Base-by-base conservation (phyloP, 2,113 vertebrate genomes). In the Trogon melanurus region DNA sequence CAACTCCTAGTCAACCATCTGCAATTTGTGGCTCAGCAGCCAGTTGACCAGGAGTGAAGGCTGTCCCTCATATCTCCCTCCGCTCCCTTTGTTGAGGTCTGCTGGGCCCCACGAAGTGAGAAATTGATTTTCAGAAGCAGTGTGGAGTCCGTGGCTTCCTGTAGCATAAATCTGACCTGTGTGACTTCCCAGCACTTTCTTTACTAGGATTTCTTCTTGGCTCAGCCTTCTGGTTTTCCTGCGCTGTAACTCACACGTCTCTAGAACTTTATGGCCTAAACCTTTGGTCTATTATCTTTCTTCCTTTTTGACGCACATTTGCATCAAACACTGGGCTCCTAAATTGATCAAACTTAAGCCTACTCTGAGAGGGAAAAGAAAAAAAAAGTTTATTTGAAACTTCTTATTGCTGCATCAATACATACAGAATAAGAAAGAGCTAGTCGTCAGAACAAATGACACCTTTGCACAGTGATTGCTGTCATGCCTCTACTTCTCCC, bases 51-150 rank as follows among this genome's bases (percentile, higher is more conserved):
- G 22, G 83, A 91, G 6, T 4, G 4, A 26, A 64, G 41, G 67
- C 58, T 88, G 83, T 93, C 54, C 48, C 79, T 81, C 9, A 11
- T 29, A 54, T 91, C 64, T 83, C 11, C 3, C 66, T 83, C 11
- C 3, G 23, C 56, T 89, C 10, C 51, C 79, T 75, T 92, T 93
- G 84, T 58, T 84, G 72, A 91, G 72, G 26, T 82, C 74, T 60
- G 54, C 38, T 71, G 60, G 36, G 44, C 45, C 36, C 11, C 25
- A 14, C 1, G 69, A 88, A 95, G 71, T 30, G 30, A 32, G 66
- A 75, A 89, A 93, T 29, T 66, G 74, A 96, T 90, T 95, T 94
- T 91, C 95, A 95, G 50, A 92, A 51, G 53, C 16, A 3, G 57
- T 23, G 3, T 66, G 88, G 87, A 95, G 61, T 76, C 58, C 20